phyloP scores from a whole-genome alignment of 2,888 invertebrate species.

The Lasius fuliginosus region DNA sequence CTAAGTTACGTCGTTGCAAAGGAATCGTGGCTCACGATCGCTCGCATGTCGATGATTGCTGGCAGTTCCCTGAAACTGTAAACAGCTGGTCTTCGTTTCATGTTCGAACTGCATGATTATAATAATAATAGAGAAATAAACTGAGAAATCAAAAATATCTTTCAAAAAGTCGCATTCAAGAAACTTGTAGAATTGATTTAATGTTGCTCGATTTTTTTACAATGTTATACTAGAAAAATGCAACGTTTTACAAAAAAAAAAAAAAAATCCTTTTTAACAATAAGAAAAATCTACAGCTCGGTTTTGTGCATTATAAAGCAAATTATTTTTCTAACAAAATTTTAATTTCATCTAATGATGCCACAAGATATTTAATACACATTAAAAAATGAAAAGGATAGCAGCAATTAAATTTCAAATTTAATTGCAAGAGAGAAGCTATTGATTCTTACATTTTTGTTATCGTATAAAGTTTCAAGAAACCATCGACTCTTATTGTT shows the following conservation, averaged over 20 bases:
- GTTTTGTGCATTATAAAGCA: background rate
- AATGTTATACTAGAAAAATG: background rate
- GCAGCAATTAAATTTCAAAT: background rate
- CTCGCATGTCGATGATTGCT: slow-evolving; percentile 64
- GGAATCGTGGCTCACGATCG: slow-evolving; percentile 33
- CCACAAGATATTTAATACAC: background rate
- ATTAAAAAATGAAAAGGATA: background rate
- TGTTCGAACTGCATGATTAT: slow-evolving; percentile 40
- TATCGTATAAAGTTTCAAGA: background rate
- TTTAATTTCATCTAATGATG: background rate
- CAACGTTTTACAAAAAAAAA: background rate
- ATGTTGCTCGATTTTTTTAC: background rate
- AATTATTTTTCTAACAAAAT: background rate
- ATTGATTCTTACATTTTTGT: background rate
- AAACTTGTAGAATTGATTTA: slow-evolving; percentile 5
- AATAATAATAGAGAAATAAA: slow-evolving; percentile 38
- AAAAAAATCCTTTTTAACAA: background rate
- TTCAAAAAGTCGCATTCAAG: slow-evolving; percentile 9
- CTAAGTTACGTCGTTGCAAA: slow-evolving; percentile 22
- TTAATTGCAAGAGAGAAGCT: background rate
- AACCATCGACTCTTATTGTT: background rate
- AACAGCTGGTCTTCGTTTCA: slow-evolving; percentile 52
- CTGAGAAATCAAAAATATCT: slow-evolving; percentile 40
- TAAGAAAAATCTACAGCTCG: background rate
- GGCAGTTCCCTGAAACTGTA: slow-evolving; percentile 53